Percentiles rank a stretch among this genome's conserved stretches.
These are phyloP conservation scores for Rhynchophorus ferrugineus DNA, from an alignment of 1,140 invertebrate genomes.

Conservation along the genomic window DNA sequence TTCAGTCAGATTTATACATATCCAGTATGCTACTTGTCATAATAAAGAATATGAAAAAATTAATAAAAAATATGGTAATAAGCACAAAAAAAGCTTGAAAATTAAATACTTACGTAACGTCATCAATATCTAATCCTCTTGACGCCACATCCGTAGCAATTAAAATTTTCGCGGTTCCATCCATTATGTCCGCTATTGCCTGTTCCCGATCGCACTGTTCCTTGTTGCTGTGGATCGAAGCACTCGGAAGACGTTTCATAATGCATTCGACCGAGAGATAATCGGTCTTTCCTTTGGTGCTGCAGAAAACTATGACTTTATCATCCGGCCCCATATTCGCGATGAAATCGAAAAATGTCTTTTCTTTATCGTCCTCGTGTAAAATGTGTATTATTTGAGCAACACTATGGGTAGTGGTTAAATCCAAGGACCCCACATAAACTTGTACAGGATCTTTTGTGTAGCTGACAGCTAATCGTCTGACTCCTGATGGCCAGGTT, in stretches of 20 bases:
- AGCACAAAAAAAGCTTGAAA: not conserved
- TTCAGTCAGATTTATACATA: too few species aligned
- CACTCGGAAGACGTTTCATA: slow-evolving; percentile 56
- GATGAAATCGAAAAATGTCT: slow-evolving; percentile 36
- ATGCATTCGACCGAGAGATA: slow-evolving; percentile 72
- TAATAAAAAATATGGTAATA: not conserved
- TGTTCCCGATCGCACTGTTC: slow-evolving; percentile 81
- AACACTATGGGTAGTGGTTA: slow-evolving; percentile 77
- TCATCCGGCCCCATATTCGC: too few species aligned
- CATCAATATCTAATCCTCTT: slow-evolving; percentile 84
- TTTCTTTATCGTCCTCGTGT: too few species aligned
- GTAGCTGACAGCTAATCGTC: slow-evolving; percentile 72
- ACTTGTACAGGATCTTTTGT: slow-evolving; percentile 85
- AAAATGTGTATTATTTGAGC: too few species aligned
- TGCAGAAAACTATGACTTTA: slow-evolving; percentile 81
- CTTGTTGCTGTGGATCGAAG: slow-evolving; percentile 82
- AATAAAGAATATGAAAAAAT: too few species aligned
- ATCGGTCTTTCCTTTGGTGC: slow-evolving; percentile 72
- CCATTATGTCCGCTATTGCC: slow-evolving; percentile 73
- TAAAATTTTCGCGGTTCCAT: slow-evolving; percentile 68
- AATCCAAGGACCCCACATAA: slow-evolving; percentile 78
- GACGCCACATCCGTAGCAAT: slow-evolving; percentile 93
- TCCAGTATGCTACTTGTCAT: too few species aligned
- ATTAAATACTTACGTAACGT: slow-evolving; percentile 69
- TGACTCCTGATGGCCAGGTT: slow-evolving; percentile 79